These are phyloP conservation scores for Drosophila bocqueti DNA, from an alignment of 1,140 invertebrate genomes.

Conservation along the genomic window DNA sequence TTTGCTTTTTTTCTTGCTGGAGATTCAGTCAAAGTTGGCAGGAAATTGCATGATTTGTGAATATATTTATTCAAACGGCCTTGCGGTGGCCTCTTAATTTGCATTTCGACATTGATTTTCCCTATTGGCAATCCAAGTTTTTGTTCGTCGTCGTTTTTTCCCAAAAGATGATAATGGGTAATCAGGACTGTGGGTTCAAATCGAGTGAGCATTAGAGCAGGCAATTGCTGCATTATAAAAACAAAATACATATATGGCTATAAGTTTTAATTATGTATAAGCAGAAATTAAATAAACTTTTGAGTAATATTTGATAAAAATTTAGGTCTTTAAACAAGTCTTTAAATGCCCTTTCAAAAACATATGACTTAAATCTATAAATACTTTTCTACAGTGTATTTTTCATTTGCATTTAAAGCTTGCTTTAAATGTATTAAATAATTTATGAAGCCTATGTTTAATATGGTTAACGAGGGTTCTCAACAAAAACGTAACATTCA, in stretches of 20 bases:
- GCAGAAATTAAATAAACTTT: neutral
- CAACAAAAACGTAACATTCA: slow-evolving; percentile 12
- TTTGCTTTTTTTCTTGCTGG: slow-evolving; percentile 9
- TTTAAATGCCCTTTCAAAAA: neutral
- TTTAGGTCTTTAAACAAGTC: neutral
- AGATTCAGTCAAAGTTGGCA: slow-evolving; percentile 24
- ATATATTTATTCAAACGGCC: slow-evolving; percentile 68
- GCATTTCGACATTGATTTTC: slow-evolving; percentile 63
- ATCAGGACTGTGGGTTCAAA: neutral
- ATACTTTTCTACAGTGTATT: neutral
- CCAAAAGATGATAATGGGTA: slow-evolving; percentile 11
- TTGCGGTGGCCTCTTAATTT: slow-evolving; percentile 26
- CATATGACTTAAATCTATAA: neutral
- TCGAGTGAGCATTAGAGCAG: neutral
- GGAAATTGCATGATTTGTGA: slow-evolving; percentile 63
- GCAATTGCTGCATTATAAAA: neutral
- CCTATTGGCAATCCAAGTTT: slow-evolving; percentile 29
- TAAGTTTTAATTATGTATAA: neutral
- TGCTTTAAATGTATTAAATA: neutral
- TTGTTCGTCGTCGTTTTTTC: slow-evolving; percentile 7
- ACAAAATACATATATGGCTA: neutral
- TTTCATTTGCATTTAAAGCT: neutral
- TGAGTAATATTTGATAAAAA: neutral
- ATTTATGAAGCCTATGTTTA: neutral
- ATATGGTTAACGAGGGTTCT: slow-evolving; percentile 5